Conservation (phyloP, 1,140 invertebrate genomes). For the Palaemon carinicauda region DNA sequence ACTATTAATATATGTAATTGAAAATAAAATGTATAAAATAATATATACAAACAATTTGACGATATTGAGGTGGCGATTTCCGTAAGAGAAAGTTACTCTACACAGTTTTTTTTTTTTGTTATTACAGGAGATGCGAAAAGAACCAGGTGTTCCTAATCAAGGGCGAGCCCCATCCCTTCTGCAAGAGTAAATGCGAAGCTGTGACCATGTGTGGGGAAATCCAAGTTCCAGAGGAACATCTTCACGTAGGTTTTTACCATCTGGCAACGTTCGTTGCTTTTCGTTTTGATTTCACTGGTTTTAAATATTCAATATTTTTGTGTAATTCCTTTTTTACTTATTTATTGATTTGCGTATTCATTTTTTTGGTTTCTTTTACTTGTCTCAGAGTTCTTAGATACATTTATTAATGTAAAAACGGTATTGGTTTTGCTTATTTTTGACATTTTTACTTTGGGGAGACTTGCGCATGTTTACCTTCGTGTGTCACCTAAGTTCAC, state of each 20-base stretch:
- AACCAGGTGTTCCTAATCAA: conserved; percentile 46
- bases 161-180: conserved; percentile 79
- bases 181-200: conserved; percentile 83
- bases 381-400: too few species aligned
- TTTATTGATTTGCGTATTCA: too few species aligned
- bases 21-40: too few species aligned
- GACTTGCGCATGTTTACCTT: too few species aligned
- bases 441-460: not conserved
- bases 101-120: not conserved
- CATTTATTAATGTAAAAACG: too few species aligned
- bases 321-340: not conserved
- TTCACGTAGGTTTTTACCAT: conserved; percentile 88
- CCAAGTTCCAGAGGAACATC: conserved; percentile 86
- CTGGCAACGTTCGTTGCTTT: not conserved
- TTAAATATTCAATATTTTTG: not conserved
- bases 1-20: not conserved
- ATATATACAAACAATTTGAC: too few species aligned
- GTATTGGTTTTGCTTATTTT: too few species aligned
- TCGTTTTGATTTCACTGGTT: not conserved
- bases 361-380: too few species aligned
- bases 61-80: too few species aligned
- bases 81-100: too few species aligned
- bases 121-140: conserved; percentile 46
- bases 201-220: conserved; percentile 95
- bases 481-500: too few species aligned